Conservation (phyloP, 2,113 vertebrate species). For the Pelmatolapia mariae region DNA sequence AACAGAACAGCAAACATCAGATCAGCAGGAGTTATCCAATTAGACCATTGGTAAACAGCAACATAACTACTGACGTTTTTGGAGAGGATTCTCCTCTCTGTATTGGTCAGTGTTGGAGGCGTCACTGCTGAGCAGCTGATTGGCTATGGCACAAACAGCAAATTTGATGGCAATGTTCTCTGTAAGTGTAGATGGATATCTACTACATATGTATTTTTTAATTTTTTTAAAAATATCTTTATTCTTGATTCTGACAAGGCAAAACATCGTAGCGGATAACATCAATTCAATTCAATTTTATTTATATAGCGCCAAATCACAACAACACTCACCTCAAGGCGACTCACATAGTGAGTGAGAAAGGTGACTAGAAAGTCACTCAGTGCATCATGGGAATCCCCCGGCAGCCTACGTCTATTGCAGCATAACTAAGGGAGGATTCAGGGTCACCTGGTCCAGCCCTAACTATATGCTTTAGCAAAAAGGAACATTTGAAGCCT, state of each 20-base stretch:
- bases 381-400: not conserved
- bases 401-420: not conserved
- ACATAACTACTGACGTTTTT: not conserved
- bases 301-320: not conserved
- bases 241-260: not conserved
- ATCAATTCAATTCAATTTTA: fast-evolving
- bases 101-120: not conserved
- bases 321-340: not conserved
- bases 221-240: fast-evolving
- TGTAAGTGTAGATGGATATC: not conserved
- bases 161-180: not conserved
- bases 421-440: not conserved
- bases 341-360: not conserved
- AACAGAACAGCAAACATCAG: not conserved
- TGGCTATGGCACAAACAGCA: not conserved
- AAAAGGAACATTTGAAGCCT: not conserved
- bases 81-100: not conserved
- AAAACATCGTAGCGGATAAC: not conserved
- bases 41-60: not conserved
- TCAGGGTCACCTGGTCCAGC: not conserved
- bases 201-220: not conserved
- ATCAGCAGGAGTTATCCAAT: not conserved
- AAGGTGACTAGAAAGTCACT: fast-evolving
- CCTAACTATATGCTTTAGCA: not conserved
- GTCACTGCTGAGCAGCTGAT: not conserved